Evolutionary conservation across 2,797 vertebrate species (phyloP).

Genomic region (Melopsittacus undulatus): DNA sequence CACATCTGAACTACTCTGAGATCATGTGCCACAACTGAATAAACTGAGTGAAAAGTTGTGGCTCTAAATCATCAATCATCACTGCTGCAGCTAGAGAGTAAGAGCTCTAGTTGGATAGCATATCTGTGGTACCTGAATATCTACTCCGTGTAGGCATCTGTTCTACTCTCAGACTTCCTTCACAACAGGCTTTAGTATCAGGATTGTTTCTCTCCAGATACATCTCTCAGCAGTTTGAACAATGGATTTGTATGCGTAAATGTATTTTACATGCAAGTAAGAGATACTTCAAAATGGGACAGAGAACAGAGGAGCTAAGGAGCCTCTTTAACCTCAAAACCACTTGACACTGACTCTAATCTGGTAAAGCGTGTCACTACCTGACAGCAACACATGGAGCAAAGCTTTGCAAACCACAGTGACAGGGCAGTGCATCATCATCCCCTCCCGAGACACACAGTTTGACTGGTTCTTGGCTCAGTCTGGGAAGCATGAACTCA

Average conservation of each 20-base stretch:
- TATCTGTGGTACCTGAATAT: background rate
- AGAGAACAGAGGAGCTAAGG: background rate
- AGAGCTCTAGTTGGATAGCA: background rate
- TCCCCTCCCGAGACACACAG: background rate
- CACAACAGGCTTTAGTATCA: background rate
- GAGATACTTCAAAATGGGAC: background rate
- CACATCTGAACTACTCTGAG: background rate
- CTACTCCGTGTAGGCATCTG: background rate
- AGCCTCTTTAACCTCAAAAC: background rate
- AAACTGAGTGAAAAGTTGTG: background rate
- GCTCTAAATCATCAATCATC: background rate
- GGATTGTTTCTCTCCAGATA: background rate
- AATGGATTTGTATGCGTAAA: background rate
- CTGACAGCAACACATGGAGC: background rate
- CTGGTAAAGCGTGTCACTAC: background rate
- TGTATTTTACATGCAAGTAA: background rate
- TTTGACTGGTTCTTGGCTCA: background rate
- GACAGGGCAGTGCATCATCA: background rate
- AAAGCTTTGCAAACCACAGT: background rate
- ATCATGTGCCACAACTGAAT: fast-evolving
- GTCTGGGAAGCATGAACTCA: constrained; percentile 57
- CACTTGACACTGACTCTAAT: background rate
- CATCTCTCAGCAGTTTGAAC: background rate
- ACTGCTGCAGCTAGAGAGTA: background rate
- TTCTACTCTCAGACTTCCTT: background rate